These are phyloP conservation scores for Amyelois transitella DNA, from an alignment of 1,140 invertebrate species.

Conservation along the genomic window DNA sequence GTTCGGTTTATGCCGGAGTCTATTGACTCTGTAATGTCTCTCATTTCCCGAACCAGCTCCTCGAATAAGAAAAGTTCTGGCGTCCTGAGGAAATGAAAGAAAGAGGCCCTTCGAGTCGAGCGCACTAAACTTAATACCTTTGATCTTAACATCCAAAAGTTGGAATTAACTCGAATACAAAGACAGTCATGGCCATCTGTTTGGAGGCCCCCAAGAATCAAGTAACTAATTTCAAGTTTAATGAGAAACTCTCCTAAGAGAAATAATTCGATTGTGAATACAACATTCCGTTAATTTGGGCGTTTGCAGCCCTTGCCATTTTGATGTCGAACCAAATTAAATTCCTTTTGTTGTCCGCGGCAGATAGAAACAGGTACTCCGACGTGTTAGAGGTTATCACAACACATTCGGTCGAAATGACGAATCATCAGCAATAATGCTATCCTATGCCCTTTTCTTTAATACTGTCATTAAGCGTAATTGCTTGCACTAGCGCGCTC, in stretches of 20 bases:
- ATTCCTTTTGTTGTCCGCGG: conserved; percentile 19
- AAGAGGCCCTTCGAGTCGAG: conserved; percentile 44
- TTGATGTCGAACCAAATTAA: conserved; percentile 28
- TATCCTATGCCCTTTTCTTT: conserved; percentile 31
- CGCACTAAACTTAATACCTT: conserved; percentile 58
- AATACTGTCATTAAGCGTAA: conserved; percentile 45
- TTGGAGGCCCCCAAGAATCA: conserved; percentile 33
- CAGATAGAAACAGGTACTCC: not conserved
- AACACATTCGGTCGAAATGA: conserved; percentile 13
- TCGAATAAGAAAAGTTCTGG: conserved; percentile 46
- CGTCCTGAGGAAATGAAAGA: conserved; percentile 62
- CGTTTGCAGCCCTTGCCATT: conserved; percentile 31
- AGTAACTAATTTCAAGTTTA: conserved; percentile 60
- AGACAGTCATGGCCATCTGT: conserved; percentile 49
- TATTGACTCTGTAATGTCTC: conserved; percentile 63
- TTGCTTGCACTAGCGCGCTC: conserved; percentile 31
- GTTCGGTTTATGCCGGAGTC: conserved; percentile 41
- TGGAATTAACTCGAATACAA: conserved; percentile 59
- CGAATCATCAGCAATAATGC: conserved; percentile 31
- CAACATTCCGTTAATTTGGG: conserved; percentile 33
- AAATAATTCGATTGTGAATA: conserved; percentile 50
- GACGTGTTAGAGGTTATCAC: not conserved
- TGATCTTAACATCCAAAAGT: conserved; percentile 55
- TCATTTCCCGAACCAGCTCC: conserved; percentile 60
- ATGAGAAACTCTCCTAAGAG: conserved; percentile 47